Evolutionary conservation across 2,888 invertebrate genomes (phyloP).

Genomic region (Alloscopus bannaensis): DNA sequence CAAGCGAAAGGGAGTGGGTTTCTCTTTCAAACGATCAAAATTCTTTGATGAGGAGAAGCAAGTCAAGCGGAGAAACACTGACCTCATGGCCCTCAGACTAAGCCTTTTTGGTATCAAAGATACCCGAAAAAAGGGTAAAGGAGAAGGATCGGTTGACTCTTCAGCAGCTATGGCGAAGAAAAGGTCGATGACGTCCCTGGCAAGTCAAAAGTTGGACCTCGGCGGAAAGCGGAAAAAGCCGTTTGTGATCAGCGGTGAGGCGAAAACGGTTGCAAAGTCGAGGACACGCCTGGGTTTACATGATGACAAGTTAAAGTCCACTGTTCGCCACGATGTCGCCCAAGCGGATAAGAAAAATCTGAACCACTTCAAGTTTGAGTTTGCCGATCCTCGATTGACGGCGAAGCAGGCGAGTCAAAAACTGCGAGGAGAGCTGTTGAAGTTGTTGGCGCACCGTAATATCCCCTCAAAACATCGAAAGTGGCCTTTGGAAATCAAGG

Average conservation of each 20-base stretch:
- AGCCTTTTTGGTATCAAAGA: background rate
- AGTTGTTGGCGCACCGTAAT: slow-evolving; percentile 8
- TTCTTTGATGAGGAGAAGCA: slow-evolving; percentile 1
- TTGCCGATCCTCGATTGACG: slow-evolving; percentile 30
- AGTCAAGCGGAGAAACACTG: background rate
- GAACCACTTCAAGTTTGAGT: slow-evolving; percentile 44
- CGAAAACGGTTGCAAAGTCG: background rate
- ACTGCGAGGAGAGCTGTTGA: slow-evolving; percentile 30
- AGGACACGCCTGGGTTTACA: slow-evolving; percentile 15
- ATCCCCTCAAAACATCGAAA: slow-evolving; percentile 14
- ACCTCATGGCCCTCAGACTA: background rate
- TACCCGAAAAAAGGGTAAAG: background rate
- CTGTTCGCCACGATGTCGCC: background rate
- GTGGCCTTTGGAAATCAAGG: slow-evolving; percentile 50
- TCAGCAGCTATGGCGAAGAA: too few species aligned
- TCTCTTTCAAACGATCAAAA: slow-evolving; percentile 25
- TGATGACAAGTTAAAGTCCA: slow-evolving; percentile 7
- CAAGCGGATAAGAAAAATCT: background rate
- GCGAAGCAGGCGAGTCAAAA: slow-evolving; percentile 12
- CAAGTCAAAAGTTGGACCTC: too few species aligned
- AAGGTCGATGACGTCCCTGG: too few species aligned
- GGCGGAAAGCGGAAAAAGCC: background rate
- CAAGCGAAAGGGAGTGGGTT: background rate
- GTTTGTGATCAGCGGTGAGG: too few species aligned
- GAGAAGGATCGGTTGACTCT: too few species aligned